Base-by-base conservation (phyloP, 2,888 invertebrate genomes). In the Temnothorax ravouxi region DNA sequence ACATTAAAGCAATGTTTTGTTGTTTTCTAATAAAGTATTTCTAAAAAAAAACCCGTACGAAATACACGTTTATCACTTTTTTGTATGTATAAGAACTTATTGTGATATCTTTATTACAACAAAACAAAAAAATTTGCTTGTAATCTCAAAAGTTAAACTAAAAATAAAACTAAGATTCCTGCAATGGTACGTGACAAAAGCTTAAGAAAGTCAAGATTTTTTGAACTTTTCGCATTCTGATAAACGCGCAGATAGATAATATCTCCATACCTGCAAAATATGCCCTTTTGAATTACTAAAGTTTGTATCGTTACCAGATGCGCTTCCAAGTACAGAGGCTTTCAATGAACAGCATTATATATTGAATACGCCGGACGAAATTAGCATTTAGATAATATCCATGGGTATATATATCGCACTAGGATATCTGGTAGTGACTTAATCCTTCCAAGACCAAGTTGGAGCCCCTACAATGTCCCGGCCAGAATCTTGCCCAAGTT, bases 401-500 rank as follows among this genome's bases (percentile, higher is more conserved):
- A 79, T 72, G 74, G 67, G 69, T 59, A 66, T 61, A 59, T 61
- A 79, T 81, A 86, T 81, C 69, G 67, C n/a, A 13, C 34, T 13
- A 47, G 59, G 56, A 79, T 79, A 79, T 79, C 83, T 83, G 75
- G 67, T 64, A 50, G 80, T 85, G 90, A 90, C 90, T 90, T 90
- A 89, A 90, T 88, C 88, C 89, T 76, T 67, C 38, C 71, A 79
- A 83, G 81, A 83, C 80, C 84, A 52, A 75, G 54, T 84, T 84
- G 84, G 75, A 88, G 88, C 74, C 77, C 62, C 79, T 84, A 56
- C 74, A 81, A 83, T 81, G 89, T 88, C 84, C 86, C 81, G 80
- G 47, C 41, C 76, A 80, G 89, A 91, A 88, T 90, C 91, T 89
- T 86, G 84, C 86, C 85, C 85, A 89, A 89, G 88, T 88, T 85